Evolutionary conservation across 2,888 invertebrate genomes (phyloP).

Genomic region (Macrophya annulata): DNA sequence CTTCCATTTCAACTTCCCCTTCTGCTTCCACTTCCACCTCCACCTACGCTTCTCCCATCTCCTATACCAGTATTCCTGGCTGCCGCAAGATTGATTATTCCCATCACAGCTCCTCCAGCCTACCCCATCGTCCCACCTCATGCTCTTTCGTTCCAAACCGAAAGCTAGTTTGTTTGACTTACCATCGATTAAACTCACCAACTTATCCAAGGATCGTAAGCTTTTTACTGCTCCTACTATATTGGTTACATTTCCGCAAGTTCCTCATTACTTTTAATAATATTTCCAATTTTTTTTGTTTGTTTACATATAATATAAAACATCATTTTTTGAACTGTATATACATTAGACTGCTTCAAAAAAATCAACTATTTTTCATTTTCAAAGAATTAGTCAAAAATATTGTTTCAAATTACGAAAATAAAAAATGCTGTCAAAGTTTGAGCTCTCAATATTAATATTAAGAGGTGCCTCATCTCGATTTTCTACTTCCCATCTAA

Average conservation of each 20-base stretch:
- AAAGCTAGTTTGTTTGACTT: constrained; percentile 49
- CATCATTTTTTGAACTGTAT: no score
- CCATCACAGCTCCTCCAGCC: constrained; percentile 47
- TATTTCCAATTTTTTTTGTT: not conserved
- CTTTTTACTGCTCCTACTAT: not conserved
- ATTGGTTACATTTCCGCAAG: not conserved
- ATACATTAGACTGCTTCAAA: no score
- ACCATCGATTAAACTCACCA: constrained; percentile 41
- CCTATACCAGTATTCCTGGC: constrained; percentile 16
- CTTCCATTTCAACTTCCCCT: constrained; percentile 14
- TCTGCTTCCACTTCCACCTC: constrained; percentile 21
- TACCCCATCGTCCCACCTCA: constrained; percentile 24
- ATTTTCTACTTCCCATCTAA: no score
- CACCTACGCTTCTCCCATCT: not conserved
- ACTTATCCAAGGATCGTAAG: constrained; percentile 24
- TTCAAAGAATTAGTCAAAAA: no score
- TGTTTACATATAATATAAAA: not conserved
- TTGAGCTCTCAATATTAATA: no score
- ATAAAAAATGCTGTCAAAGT: no score
- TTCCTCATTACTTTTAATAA: not conserved
- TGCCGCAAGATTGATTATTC: constrained; percentile 54
- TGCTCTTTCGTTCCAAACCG: not conserved
- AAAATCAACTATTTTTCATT: no score
- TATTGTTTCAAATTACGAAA: no score
- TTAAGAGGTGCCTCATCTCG: no score